Conservation (phyloP, 2,888 invertebrate genomes). For the Drosophila bunnanda region DNA sequence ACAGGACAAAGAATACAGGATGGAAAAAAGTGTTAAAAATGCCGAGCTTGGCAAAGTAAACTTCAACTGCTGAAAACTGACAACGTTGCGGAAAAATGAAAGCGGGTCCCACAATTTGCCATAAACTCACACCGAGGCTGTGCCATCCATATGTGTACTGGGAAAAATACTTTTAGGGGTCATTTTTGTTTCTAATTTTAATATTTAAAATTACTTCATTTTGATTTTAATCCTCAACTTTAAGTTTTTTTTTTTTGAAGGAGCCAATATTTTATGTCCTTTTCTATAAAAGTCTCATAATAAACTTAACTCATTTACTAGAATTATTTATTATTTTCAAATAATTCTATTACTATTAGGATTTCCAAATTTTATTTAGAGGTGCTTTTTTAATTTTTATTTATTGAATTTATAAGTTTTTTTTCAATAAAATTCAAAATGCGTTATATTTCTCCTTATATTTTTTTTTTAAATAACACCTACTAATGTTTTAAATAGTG, state of each 20-base stretch:
- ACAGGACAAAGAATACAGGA: constrained; percentile 15
- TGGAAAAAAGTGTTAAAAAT: constrained; percentile 44
- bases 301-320: too few species aligned
- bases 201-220: neutral
- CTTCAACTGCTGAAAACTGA: constrained; percentile 46
- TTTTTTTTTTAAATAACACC: too few species aligned
- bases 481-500: too few species aligned
- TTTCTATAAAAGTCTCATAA: too few species aligned
- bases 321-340: too few species aligned
- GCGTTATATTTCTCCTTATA: too few species aligned
- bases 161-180: neutral
- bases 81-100: constrained; percentile 60
- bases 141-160: constrained; percentile 33
- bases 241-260: neutral
- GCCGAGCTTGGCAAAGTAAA: constrained; percentile 42
- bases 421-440: too few species aligned
- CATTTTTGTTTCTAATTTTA: neutral
- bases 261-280: neutral
- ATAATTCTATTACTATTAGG: too few species aligned
- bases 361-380: too few species aligned
- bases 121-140: constrained; percentile 54
- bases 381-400: too few species aligned
- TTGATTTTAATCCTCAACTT: neutral
- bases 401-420: too few species aligned
- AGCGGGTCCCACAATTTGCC: constrained; percentile 41